These are phyloP conservation scores for Petaurus breviceps DNA, from an alignment of 2,113 vertebrate genomes.

Conservation along the genomic window DNA sequence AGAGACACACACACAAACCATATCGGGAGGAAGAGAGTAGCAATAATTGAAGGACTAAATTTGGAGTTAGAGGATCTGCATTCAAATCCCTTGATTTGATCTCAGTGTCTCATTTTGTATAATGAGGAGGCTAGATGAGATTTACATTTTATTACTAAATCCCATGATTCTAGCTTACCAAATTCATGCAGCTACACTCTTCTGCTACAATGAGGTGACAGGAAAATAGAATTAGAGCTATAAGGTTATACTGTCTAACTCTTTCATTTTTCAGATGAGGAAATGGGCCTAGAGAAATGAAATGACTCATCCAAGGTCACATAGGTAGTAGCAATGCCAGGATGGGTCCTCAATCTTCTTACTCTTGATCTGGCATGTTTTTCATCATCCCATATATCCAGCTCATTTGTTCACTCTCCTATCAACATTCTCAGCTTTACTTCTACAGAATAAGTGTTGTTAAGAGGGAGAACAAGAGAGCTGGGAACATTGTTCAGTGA, in stretches of 20 bases:
- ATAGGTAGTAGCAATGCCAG: background rate
- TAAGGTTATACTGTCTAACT: background rate
- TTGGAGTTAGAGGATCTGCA: background rate
- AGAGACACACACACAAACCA: background rate
- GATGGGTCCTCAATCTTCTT: background rate
- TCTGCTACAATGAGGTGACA: background rate
- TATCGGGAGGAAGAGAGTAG: too few species aligned
- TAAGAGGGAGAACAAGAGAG: background rate
- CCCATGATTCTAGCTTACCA: background rate
- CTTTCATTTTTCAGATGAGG: background rate
- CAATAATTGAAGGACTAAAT: background rate
- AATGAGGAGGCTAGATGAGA: background rate
- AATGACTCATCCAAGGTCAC: background rate
- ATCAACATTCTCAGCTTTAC: too few species aligned
- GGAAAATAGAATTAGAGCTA: background rate
- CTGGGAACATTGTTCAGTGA: background rate
- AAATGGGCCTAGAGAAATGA: background rate
- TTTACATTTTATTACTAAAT: background rate
- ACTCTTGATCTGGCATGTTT: background rate
- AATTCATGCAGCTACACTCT: background rate
- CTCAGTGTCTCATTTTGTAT: background rate
- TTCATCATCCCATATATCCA: too few species aligned
- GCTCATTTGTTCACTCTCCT: too few species aligned
- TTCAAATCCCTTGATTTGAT: background rate
- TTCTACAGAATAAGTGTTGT: background rate